These are phyloP conservation scores for Aphidius colemani DNA, from an alignment of 2,888 invertebrate species.

Conservation along the genomic window DNA sequence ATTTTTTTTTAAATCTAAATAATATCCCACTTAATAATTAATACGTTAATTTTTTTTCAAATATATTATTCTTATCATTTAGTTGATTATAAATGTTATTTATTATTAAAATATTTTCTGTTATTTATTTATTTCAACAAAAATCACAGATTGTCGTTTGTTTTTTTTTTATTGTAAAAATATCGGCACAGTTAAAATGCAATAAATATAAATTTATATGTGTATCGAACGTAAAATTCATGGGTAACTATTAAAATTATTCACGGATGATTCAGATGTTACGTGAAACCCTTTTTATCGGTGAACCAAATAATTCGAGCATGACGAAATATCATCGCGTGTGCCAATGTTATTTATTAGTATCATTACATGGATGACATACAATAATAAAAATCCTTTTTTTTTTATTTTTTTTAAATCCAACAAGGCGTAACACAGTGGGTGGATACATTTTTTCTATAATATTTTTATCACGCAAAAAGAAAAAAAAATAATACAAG, in stretches of 20 bases:
- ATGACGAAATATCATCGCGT: conserved; percentile 44
- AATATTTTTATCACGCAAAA: conserved; percentile 9
- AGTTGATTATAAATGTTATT: not conserved
- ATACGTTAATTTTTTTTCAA: not conserved
- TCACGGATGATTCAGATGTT: conserved; percentile 32
- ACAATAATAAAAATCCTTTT: conserved; percentile 42
- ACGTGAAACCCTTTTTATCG: conserved; percentile 51
- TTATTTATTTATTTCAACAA: not conserved
- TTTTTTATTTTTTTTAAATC: conserved; percentile 34
- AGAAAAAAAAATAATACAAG: not conserved
- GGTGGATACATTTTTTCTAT: conserved; percentile 33
- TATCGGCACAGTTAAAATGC: too few species aligned
- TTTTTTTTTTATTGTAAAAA: too few species aligned
- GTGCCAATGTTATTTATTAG: conserved; percentile 52
- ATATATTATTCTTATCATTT: not conserved
- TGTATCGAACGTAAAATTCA: conserved; percentile 35
- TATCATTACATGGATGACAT: conserved; percentile 43
- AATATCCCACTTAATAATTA: conserved; percentile 8
- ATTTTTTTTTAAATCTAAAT: not conserved
- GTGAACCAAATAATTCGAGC: conserved; percentile 44
- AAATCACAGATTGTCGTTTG: too few species aligned
- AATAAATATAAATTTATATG: not conserved
- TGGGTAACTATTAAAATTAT: conserved; percentile 43
- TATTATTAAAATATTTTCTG: not conserved
- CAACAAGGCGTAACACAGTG: conserved; percentile 44